Percentiles rank a stretch among this genome's conserved stretches.
Conservation (phyloP, 2,888 invertebrate genomes). For the Polyploca ridens region DNA sequence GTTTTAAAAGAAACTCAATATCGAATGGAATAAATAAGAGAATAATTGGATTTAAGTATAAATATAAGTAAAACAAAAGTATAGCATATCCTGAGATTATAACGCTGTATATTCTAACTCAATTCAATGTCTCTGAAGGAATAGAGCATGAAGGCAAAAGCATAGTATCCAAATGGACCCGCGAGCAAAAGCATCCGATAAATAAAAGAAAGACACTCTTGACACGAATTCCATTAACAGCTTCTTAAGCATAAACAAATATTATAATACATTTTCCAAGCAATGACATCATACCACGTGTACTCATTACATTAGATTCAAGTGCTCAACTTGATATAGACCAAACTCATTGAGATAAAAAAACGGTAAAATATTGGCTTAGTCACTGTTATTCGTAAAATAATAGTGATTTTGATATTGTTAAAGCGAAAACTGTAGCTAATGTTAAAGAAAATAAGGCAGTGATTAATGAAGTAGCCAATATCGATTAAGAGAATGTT, state of each 20-base stretch:
- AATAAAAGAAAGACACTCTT: slow-evolving; percentile 7
- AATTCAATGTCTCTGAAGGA: too few species aligned
- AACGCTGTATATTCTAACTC: too few species aligned
- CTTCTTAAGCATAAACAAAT: not conserved
- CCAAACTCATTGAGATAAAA: slow-evolving; percentile 5
- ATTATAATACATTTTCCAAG: not conserved
- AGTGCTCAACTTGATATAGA: slow-evolving; percentile 7
- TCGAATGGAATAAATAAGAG: too few species aligned
- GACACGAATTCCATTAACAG: not conserved
- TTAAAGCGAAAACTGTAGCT: not conserved
- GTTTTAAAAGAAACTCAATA: too few species aligned
- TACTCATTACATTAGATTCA: slow-evolving; percentile 8
- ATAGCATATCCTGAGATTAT: too few species aligned
- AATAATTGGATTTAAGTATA: too few species aligned
- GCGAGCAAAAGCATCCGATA: not conserved
- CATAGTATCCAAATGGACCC: not conserved
- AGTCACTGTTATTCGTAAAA: not conserved
- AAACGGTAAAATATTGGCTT: not conserved
- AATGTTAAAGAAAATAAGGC: not conserved
- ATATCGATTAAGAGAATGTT: not conserved
- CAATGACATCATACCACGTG: slow-evolving; percentile 8
- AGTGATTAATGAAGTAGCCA: slow-evolving; percentile 1
- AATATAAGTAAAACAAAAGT: too few species aligned
- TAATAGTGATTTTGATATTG: slow-evolving; percentile 4
- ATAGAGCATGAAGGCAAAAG: too few species aligned